Base-by-base conservation (phyloP, 2,113 vertebrate genomes). In the Chaetodon auriga region DNA sequence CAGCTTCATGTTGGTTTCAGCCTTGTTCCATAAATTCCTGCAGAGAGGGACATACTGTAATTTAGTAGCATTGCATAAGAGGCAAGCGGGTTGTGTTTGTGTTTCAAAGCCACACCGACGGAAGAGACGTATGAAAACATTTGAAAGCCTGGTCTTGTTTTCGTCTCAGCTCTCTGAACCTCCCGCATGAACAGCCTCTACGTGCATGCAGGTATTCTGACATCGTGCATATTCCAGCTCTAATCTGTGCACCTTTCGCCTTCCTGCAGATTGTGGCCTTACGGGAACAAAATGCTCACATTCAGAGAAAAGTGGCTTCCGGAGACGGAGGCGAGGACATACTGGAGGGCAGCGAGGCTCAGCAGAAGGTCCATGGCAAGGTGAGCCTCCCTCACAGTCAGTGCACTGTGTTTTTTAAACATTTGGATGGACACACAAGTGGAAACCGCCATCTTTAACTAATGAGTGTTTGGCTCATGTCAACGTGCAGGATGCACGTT, bases 251-350 rank as follows among this genome's bases (percentile, higher is more conserved):
- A 1, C n/a, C 53, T 49, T 78, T 21, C 71, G n/a, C 23, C 93
- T 0, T 92, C 86, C 92, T 94, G 18, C 95, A 99, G 98, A 99
- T 99, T 72, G 95, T 98, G 94, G 97, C 97, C 93, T 97, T 99
- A 93, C 95, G 97, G 75, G 98, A 99, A 90, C 98, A 99, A 95
- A 99, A 99, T 96, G 97, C 97, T 81, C 97, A 99, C 89, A 97
- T 99, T 89, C 98, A 99, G 93, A 97, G 97, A 86, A 99, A 99
- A 95, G 97, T 99, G 91, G 97, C 96, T 41, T 96, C 97, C 13
- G 98, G 97, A 66, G 98, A 99, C 10, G 97, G 94, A 16, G 96
- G 96, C 57, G 96, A 97, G 16, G 98, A 99, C 81, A 90, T 97
- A 30, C 94, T 98, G 87, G 98, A 99, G 88, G 96, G 96, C 76